Base-by-base conservation (phyloP, 1,140 invertebrate species). In the Drosophila sulfurigaster region DNA sequence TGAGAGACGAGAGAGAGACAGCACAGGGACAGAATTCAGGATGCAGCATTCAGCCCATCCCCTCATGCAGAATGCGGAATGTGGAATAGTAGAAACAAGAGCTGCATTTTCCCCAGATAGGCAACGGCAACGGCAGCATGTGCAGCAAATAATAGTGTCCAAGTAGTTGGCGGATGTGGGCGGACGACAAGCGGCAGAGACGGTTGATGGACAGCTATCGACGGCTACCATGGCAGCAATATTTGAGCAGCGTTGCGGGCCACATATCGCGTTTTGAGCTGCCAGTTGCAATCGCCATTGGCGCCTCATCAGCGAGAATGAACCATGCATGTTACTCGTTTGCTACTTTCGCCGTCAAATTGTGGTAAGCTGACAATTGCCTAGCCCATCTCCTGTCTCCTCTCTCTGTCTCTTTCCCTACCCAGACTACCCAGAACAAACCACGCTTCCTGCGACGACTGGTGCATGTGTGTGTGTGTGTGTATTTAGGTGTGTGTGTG, bases 281-380 rank as follows among this genome's bases (percentile, higher is more conserved):
- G 32, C 51, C 52, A 59, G 10, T 13, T 41, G 57, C 48, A 30
- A 38, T 32, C 25, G 20, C n/a, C 67, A 54, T 78, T 79, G 79
- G 71, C 81, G 85, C 75, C 74, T 80, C 78, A 83, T 72, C 82
- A 78, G 70, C 67, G 64, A 49, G 58, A 51, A 74, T 62, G 57
- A 49, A 32, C 56, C 13, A 35, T 66, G 48, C 38, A 52, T 35
- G 49, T 62, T 45, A 54, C 68, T 60, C 80, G 73, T 52, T 87
- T 76, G 75, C 54, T 65, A 52, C 52, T 79, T 54, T 70, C 58
- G 54, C 62, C 71, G 52, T 70, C 73, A 79, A 86, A 87, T 81
- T 86, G 82, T 79, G 82, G 82, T 62, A 56, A 56, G 78, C 60
- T 49, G 68, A 41, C 66, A 70, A 70, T 75, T 63, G 72, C 8